Percentiles rank a stretch among this genome's conserved stretches.
Conservation (phyloP, 2,113 vertebrate genomes). For the Polypterus bichir region DNA sequence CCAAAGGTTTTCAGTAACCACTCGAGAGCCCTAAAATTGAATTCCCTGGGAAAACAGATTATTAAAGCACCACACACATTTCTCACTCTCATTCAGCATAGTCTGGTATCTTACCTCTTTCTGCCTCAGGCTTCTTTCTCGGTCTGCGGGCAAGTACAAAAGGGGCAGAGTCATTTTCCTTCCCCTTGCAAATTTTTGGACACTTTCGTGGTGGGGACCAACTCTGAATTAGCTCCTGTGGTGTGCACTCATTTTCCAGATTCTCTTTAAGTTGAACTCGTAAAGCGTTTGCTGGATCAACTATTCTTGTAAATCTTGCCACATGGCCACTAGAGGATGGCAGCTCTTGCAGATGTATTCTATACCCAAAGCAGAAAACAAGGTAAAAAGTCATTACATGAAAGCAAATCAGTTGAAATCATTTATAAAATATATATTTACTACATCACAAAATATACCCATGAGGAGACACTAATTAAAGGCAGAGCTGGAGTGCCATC, state of each 20-base stretch:
- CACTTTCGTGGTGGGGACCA: constrained; percentile 53
- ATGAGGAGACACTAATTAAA: neutral
- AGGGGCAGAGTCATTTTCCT: constrained; percentile 44
- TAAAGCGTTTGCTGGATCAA: constrained; percentile 26
- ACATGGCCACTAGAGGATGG: constrained; percentile 47
- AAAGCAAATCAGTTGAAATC: no score
- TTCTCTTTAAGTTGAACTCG: constrained; percentile 29
- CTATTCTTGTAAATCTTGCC: constrained; percentile 30
- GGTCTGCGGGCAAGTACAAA: constrained; percentile 58
- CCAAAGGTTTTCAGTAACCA: no score
- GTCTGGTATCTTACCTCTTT: constrained; percentile 31
- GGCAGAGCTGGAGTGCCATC: no score
- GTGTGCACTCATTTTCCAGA: constrained; percentile 61
- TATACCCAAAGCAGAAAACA: constrained; percentile 18
- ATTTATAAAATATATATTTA: neutral
- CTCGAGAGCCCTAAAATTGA: no score
- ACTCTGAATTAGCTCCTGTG: constrained; percentile 50
- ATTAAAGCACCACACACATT: no score
- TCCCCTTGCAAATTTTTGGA: constrained; percentile 39
- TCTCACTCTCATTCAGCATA: no score
- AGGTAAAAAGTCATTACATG: neutral
- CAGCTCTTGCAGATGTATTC: constrained; percentile 64
- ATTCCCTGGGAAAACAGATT: no score
- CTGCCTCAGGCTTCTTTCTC: constrained; percentile 40
- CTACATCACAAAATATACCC: neutral